These are phyloP conservation scores for Ryuthela nishihirai DNA, from an alignment of 2,888 invertebrate species.

Conservation along the genomic window DNA sequence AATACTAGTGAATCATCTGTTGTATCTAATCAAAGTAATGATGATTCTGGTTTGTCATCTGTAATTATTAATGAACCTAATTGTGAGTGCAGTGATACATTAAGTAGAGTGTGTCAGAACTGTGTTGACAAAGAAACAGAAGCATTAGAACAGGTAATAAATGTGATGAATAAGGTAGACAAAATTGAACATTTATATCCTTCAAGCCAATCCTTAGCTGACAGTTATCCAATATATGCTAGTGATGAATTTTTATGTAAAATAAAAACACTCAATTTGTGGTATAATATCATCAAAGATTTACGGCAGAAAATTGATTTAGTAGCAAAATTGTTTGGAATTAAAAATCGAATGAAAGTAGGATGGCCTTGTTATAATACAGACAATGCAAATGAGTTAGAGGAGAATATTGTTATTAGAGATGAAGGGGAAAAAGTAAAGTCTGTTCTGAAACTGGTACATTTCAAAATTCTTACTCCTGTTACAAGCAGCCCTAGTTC, in stretches of 20 bases:
- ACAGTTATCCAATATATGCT: conserved; percentile 66
- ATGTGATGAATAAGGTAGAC: conserved; percentile 68
- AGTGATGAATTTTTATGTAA: conserved; percentile 63
- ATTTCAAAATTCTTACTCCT: not conserved
- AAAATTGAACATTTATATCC: conserved; percentile 77
- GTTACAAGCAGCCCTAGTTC: not conserved
- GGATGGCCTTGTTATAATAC: conserved; percentile 49
- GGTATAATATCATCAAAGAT: conserved; percentile 85
- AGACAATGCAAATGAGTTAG: not conserved
- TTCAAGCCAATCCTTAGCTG: conserved; percentile 72
- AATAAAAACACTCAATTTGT: conserved; percentile 78
- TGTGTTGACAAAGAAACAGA: conserved; percentile 69
- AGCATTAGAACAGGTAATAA: conserved; percentile 70
- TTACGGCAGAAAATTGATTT: conserved; percentile 75
- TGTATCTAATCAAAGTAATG: not conserved
- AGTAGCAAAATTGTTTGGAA: conserved; percentile 50
- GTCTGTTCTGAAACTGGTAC: not conserved
- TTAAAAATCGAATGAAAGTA: conserved; percentile 44
- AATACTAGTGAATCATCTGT: not conserved
- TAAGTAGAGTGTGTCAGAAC: conserved; percentile 58
- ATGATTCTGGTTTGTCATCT: not conserved
- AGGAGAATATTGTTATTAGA: too few species aligned
- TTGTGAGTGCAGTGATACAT: conserved; percentile 18
- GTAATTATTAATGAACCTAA: not conserved
- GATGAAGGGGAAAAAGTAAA: conserved; percentile 1